phyloP scores from a whole-genome alignment of 64 coral and sea anemone genomes.

The Trachythela sp. region DNA sequence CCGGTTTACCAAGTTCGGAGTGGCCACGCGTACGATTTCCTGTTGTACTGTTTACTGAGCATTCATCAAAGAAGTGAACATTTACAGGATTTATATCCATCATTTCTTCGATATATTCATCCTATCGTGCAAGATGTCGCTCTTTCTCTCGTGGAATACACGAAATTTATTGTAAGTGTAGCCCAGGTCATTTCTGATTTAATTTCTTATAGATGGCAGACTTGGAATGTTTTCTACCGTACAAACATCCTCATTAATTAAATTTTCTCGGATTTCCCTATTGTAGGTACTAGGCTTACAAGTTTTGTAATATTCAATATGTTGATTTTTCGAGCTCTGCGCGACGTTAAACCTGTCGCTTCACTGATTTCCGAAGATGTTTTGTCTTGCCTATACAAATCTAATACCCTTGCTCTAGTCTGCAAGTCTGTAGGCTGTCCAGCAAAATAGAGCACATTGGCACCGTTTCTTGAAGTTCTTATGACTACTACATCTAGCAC shows the following conservation, averaged over 20 bases:
- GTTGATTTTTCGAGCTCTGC: too few relatives aligned
- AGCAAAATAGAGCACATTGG: too few relatives aligned
- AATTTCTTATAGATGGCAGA: background rate
- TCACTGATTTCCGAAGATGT: too few relatives aligned
- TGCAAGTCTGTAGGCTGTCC: too few relatives aligned
- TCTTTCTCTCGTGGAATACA: background rate
- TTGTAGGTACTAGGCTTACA: background rate
- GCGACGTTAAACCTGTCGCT: too few relatives aligned
- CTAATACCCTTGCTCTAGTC: too few relatives aligned
- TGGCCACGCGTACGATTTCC: background rate
- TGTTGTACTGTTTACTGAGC: background rate
- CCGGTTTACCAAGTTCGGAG: background rate
- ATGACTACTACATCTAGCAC: too few relatives aligned
- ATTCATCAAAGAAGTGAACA: background rate
- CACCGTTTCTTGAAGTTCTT: too few relatives aligned
- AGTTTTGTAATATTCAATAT: background rate
- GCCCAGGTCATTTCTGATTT: background rate
- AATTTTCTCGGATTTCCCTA: background rate
- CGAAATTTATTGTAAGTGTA: background rate
- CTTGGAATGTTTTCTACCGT: background rate
- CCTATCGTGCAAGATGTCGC: background rate
- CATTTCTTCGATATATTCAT: background rate
- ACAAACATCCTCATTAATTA: background rate
- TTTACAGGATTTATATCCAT: background rate
- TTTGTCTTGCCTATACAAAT: too few relatives aligned